Conservation (phyloP, 2,797 vertebrate genomes). For the Kryptolebias ocellatus region DNA sequence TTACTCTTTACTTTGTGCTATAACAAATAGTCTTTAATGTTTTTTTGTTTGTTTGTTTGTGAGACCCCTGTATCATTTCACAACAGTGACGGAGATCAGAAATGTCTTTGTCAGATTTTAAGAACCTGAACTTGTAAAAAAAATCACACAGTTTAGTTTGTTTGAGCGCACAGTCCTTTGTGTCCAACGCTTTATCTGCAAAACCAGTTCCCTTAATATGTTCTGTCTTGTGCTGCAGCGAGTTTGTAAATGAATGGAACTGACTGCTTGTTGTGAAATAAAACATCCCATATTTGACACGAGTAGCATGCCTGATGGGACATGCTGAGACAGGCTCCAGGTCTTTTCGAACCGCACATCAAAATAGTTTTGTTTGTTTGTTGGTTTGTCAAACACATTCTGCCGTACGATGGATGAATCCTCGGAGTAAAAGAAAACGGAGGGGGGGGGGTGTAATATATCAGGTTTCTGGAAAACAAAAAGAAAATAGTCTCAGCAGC, state of each 20-base stretch:
- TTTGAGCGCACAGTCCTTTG: too few relatives aligned
- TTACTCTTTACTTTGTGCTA: too few relatives aligned
- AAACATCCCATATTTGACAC: background rate
- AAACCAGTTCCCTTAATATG: too few relatives aligned
- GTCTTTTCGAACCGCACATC: slow-evolving; percentile 46
- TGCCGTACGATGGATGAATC: slow-evolving; percentile 31
- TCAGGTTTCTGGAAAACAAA: background rate
- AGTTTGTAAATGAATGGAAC: background rate
- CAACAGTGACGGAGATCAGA: too few relatives aligned
- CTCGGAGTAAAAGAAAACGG: slow-evolving; percentile 22
- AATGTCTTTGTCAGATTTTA: too few relatives aligned
- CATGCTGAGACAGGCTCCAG: slow-evolving; percentile 41
- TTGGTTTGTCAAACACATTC: slow-evolving; percentile 46
- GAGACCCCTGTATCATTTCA: too few relatives aligned
- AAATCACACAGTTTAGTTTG: background rate
- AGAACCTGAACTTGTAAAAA: too few relatives aligned
- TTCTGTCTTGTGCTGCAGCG: background rate
- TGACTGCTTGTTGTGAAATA: background rate
- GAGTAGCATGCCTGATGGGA: slow-evolving; percentile 20
- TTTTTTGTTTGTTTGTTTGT: too few relatives aligned
- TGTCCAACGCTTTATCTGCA: too few relatives aligned
- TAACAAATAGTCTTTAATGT: too few relatives aligned
- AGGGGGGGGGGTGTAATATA: background rate
- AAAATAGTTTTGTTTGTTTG: slow-evolving; percentile 27
- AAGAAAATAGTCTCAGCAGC: slow-evolving; percentile 11